phyloP scores from a whole-genome alignment of 2,113 vertebrate species.

The Steatornis caripensis region DNA sequence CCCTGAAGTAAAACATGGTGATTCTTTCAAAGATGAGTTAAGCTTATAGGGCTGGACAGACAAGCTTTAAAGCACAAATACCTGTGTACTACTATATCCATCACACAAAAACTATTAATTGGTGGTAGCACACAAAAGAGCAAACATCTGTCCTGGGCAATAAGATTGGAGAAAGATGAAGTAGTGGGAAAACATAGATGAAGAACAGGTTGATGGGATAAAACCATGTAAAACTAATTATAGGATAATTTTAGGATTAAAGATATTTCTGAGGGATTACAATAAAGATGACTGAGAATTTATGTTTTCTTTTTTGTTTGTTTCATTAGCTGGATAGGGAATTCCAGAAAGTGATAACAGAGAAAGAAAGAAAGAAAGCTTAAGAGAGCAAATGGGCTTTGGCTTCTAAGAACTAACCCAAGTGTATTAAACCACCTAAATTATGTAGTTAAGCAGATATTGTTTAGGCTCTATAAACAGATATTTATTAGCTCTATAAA shows the following conservation, averaged over 20 bases:
- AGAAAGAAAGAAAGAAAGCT: background rate
- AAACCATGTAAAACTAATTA: background rate
- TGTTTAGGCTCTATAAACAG: background rate
- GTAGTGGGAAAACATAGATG: background rate
- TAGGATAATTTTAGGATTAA: background rate
- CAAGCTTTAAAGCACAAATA: background rate
- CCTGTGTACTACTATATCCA: background rate
- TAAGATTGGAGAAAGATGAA: background rate
- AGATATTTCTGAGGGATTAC: background rate
- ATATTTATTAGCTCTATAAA: background rate
- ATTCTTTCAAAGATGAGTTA: background rate
- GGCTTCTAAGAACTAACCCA: background rate
- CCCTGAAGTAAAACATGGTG: background rate
- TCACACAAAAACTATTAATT: background rate
- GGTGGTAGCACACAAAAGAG: background rate
- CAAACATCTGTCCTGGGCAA: background rate
- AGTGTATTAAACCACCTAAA: background rate
- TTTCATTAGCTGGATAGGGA: background rate
- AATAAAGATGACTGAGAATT: background rate
- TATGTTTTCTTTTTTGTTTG: background rate
- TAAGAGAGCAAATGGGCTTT: background rate
- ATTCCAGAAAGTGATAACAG: background rate
- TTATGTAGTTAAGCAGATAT: background rate
- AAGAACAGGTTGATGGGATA: background rate
- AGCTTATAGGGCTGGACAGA: background rate